Evolutionary conservation across 2,888 invertebrate genomes (phyloP).

Genomic region (Meliscaeva auricollis): DNA sequence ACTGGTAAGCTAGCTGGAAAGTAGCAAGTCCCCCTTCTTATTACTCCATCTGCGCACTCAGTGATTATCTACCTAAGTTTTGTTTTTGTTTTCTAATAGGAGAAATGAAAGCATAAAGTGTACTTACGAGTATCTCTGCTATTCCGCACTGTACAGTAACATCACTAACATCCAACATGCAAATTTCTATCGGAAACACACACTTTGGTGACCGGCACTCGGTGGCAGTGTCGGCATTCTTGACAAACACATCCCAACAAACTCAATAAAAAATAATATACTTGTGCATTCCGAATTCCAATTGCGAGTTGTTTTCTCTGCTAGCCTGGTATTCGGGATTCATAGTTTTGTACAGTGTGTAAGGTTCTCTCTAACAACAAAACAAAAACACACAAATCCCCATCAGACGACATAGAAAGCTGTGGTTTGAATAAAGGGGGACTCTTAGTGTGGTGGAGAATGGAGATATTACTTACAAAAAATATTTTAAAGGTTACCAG

Average conservation of each 20-base stretch:
- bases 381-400: slow-evolving; percentile 8
- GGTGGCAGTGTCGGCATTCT: slow-evolving; percentile 2
- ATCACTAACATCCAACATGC: slow-evolving; percentile 1
- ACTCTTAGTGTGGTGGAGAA: neutral
- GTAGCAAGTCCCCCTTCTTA: neutral
- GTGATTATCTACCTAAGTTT: neutral
- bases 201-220: neutral
- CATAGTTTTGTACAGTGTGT: slow-evolving; percentile 69
- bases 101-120: neutral
- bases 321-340: slow-evolving; percentile 58
- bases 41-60: neutral
- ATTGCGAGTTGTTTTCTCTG: slow-evolving; percentile 26
- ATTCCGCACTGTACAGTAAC: slow-evolving; percentile 29
- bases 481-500: neutral
- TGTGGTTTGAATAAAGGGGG: neutral
- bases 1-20: too few relatives aligned
- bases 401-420: neutral
- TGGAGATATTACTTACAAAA: neutral
- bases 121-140: neutral
- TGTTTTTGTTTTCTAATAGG: neutral
- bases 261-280: slow-evolving; percentile 27
- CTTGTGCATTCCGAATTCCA: slow-evolving; percentile 30
- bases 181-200: slow-evolving; percentile 40
- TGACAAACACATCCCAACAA: slow-evolving; percentile 28
- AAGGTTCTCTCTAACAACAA: slow-evolving; percentile 35